Percentiles rank a stretch among this genome's conserved stretches.
phyloP scores from a whole-genome alignment of 2,888 invertebrate genomes.

The Xanthia togata region DNA sequence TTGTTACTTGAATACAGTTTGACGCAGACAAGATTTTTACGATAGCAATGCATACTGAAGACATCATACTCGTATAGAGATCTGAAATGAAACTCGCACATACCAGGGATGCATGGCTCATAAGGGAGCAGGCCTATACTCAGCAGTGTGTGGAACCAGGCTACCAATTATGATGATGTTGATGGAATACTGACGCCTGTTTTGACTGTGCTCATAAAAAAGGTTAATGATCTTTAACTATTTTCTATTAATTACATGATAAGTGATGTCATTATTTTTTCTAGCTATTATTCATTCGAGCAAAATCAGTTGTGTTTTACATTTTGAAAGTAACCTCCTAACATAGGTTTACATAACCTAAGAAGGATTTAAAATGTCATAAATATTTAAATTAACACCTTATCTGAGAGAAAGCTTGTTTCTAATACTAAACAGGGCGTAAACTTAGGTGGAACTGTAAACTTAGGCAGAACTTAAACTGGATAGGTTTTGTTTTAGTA shows the following conservation, averaged over 20 bases:
- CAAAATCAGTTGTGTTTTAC: not conserved
- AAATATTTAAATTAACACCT: constrained; percentile 33
- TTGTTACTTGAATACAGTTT: too few species aligned
- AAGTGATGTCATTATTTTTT: not conserved
- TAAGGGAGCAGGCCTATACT: too few species aligned
- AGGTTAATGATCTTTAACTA: not conserved
- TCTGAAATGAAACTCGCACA: too few species aligned
- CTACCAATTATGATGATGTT: too few species aligned
- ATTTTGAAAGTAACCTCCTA: constrained; percentile 6
- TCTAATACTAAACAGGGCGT: constrained; percentile 5
- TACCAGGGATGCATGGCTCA: too few species aligned
- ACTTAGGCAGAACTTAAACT: not conserved
- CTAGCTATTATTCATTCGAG: not conserved
- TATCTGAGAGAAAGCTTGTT: constrained; percentile 27
- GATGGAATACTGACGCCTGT: not conserved
- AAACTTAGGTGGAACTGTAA: constrained; percentile 2
- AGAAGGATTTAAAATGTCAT: constrained; percentile 28
- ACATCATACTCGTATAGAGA: too few species aligned
- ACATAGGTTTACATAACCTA: constrained; percentile 1
- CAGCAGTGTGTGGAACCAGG: too few species aligned
- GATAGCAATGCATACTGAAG: too few species aligned
- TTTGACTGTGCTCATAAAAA: not conserved
- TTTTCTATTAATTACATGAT: not conserved
- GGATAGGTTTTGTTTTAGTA: not conserved
- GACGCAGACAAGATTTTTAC: too few species aligned